phyloP scores from a whole-genome alignment of 2,888 invertebrate genomes.

The Gymnosoma rotundatum region DNA sequence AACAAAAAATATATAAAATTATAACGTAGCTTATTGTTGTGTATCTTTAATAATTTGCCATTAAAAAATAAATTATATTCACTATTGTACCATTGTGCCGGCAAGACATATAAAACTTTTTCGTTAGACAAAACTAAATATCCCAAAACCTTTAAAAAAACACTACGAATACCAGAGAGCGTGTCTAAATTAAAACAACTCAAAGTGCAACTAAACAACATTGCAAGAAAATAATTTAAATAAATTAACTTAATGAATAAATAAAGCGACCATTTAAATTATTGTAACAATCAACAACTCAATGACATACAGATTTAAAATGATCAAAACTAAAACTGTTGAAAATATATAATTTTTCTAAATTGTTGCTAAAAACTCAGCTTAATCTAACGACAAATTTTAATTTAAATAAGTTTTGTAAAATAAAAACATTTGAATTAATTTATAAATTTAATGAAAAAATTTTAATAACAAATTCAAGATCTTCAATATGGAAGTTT shows the following conservation, averaged over 20 bases:
- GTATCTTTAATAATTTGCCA: constrained; percentile 24
- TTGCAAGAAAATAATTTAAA: constrained; percentile 24
- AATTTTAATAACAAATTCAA: constrained; percentile 1
- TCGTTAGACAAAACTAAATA: constrained; percentile 1
- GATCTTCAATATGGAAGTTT: constrained; percentile 57
- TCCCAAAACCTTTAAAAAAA: constrained; percentile 17
- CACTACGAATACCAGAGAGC: constrained; percentile 64
- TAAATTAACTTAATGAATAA: constrained; percentile 61
- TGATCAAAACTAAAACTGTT: constrained; percentile 12
- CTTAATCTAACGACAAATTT: not conserved
- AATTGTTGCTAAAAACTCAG: constrained; percentile 17
- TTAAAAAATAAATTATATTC: constrained; percentile 3
- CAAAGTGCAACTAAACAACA: constrained; percentile 54
- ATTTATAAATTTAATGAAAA: constrained; percentile 16
- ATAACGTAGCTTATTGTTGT: not conserved
- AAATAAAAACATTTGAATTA: constrained; percentile 22
- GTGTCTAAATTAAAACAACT: constrained; percentile 59
- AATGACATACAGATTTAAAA: constrained; percentile 26
- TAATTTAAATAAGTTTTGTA: not conserved
- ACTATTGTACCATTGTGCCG: constrained; percentile 3
- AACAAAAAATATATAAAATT: constrained; percentile 28
- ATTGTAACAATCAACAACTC: constrained; percentile 47
- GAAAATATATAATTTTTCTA: not conserved
- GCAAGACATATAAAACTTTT: constrained; percentile 10
- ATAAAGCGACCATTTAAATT: constrained; percentile 66